Conservation (phyloP, 2,113 vertebrate species). For the Chlorodrepanis virens region DNA sequence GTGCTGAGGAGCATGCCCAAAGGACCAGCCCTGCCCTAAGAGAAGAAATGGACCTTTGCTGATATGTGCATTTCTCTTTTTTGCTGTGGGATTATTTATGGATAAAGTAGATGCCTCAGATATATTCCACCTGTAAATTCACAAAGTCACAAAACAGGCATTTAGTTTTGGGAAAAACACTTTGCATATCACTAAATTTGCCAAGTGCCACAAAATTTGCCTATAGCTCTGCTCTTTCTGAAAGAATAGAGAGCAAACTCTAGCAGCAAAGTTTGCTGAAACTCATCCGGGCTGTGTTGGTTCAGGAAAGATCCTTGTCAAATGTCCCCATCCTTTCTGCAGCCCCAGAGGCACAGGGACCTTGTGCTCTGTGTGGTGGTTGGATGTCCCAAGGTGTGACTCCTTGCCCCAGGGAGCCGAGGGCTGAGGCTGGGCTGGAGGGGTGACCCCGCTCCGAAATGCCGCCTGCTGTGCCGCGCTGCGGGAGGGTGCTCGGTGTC, state of each 20-base stretch:
- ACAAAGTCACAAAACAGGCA: not conserved
- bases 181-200: not conserved
- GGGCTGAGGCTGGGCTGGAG: not conserved
- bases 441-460: accelerated
- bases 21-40: not conserved
- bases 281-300: accelerated
- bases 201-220: not conserved
- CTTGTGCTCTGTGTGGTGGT: accelerated
- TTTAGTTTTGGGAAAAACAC: not conserved
- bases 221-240: not conserved
- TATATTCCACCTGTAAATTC: not conserved
- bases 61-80: not conserved
- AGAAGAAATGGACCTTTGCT: not conserved
- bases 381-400: not conserved
- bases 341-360: accelerated
- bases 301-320: not conserved
- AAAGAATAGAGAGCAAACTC: not conserved
- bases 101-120: not conserved
- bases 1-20: not conserved
- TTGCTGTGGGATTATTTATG: not conserved
- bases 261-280: not conserved
- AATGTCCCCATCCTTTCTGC: not conserved
- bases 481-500: accelerated
- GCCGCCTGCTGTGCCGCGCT: accelerated
- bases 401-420: not conserved